These are phyloP conservation scores for Anoplolepis gracilipes DNA, from an alignment of 1,140 invertebrate species.

Conservation along the genomic window DNA sequence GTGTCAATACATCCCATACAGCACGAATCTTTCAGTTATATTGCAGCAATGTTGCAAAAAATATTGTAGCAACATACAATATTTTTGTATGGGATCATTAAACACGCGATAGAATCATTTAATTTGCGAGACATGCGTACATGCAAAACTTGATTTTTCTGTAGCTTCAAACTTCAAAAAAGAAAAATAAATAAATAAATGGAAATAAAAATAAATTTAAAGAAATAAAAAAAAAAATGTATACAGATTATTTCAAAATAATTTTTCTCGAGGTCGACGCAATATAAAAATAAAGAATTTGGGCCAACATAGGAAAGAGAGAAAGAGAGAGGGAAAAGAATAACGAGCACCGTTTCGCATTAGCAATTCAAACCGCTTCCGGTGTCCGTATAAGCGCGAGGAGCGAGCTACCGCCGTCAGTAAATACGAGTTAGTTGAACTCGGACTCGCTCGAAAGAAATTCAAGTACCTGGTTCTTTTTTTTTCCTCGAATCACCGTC, in stretches of 20 bases:
- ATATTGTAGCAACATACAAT: too few relatives aligned
- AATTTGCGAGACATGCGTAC: not conserved
- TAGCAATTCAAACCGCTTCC: constrained; percentile 85
- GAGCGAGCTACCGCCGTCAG: constrained; percentile 68
- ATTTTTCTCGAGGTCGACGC: not conserved
- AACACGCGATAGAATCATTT: not conserved
- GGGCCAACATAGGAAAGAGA: constrained; percentile 73
- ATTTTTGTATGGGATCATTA: too few relatives aligned
- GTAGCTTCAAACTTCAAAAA: not conserved
- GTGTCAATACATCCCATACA: too few relatives aligned
- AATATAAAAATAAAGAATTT: constrained; percentile 69
- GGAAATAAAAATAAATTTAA: too few relatives aligned
- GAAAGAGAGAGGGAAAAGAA: constrained; percentile 74
- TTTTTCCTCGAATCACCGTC: not conserved
- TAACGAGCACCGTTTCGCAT: constrained; percentile 78
- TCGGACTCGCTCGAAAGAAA: constrained; percentile 75
- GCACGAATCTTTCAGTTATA: too few relatives aligned
- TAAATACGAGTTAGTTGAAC: constrained; percentile 83
- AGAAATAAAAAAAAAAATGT: not conserved
- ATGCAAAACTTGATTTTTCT: not conserved
- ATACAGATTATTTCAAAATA: not conserved
- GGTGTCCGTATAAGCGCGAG: constrained; percentile 71
- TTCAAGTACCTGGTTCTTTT: constrained; percentile 48
- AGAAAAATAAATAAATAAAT: too few relatives aligned
- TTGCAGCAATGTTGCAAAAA: too few relatives aligned